phyloP scores from a whole-genome alignment of 2,888 invertebrate species.

The Stomorhina lunata region DNA sequence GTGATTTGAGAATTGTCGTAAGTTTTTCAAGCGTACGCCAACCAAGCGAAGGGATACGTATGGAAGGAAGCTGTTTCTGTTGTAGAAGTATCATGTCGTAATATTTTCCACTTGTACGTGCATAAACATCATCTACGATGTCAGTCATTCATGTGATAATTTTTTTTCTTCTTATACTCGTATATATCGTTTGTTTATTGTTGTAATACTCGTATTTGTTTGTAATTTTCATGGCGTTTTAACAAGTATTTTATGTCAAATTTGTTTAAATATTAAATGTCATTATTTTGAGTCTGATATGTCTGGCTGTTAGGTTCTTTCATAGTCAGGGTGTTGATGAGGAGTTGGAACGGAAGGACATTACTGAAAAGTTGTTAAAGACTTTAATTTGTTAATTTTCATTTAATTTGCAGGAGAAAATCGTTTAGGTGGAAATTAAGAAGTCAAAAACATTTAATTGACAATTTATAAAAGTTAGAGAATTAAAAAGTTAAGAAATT shows the following conservation, averaged over 20 bases:
- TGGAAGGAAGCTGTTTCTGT: slow-evolving; percentile 15
- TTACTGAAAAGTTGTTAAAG: not conserved
- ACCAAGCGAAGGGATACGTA: no score
- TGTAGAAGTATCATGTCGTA: slow-evolving; percentile 30
- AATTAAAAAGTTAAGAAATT: no score
- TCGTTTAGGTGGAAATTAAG: no score
- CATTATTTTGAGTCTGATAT: slow-evolving; percentile 17
- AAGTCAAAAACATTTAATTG: no score
- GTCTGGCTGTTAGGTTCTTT: not conserved
- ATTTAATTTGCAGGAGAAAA: not conserved
- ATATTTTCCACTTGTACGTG: slow-evolving; percentile 43
- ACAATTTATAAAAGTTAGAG: no score
- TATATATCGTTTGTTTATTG: not conserved
- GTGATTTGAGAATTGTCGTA: not conserved
- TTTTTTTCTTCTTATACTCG: slow-evolving; percentile 2
- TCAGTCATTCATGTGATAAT: slow-evolving; percentile 46
- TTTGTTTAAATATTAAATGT: slow-evolving; percentile 33
- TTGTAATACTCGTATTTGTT: not conserved
- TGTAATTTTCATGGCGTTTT: not conserved
- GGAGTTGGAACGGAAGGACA: not conserved
- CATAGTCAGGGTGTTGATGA: no score
- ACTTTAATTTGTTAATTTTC: not conserved
- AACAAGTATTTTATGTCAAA: slow-evolving; percentile 49
- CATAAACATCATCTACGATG: slow-evolving; percentile 12
- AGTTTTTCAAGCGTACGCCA: not conserved